Evolutionary conservation across 1,140 invertebrate genomes (phyloP).

Genomic region (Drosophila suzukii): DNA sequence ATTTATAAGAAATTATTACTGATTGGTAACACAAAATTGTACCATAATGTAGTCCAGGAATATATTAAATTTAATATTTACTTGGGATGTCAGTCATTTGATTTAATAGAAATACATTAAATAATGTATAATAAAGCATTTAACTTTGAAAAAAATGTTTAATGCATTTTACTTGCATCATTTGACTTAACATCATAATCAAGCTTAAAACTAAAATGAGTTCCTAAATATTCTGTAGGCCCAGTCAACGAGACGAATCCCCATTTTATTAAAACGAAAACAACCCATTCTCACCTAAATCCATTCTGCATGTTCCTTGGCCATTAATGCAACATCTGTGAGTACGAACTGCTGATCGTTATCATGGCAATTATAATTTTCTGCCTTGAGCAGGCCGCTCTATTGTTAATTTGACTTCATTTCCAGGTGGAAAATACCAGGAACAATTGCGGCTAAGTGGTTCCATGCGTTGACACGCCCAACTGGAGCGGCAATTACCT

Average conservation of each 20-base stretch:
- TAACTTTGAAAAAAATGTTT: too few species aligned
- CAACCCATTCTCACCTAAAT: slow-evolving; percentile 22
- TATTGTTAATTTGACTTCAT: slow-evolving; percentile 63
- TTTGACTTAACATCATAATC: too few species aligned
- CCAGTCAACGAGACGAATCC: neutral
- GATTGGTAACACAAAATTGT: too few species aligned
- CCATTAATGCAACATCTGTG: slow-evolving; percentile 39
- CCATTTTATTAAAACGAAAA: neutral
- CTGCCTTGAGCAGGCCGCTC: slow-evolving; percentile 5
- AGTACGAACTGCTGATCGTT: slow-evolving; percentile 57
- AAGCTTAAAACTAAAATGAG: neutral
- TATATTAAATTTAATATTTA: too few species aligned
- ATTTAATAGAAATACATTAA: too few species aligned
- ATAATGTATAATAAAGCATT: too few species aligned
- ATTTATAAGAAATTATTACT: neutral
- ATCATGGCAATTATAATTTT: slow-evolving; percentile 65
- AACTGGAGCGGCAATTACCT: slow-evolving; percentile 46
- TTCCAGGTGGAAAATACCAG: slow-evolving; percentile 33
- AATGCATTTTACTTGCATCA: too few species aligned
- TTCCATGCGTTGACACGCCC: slow-evolving; percentile 61
- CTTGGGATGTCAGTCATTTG: too few species aligned
- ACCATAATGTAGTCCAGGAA: too few species aligned
- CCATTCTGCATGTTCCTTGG: slow-evolving; percentile 50
- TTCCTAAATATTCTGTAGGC: neutral
- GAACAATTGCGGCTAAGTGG: slow-evolving; percentile 54